Percentiles rank a stretch among this genome's conserved stretches.
Evolutionary conservation across 2,888 invertebrate species (phyloP).

Genomic region (Leucania comma): DNA sequence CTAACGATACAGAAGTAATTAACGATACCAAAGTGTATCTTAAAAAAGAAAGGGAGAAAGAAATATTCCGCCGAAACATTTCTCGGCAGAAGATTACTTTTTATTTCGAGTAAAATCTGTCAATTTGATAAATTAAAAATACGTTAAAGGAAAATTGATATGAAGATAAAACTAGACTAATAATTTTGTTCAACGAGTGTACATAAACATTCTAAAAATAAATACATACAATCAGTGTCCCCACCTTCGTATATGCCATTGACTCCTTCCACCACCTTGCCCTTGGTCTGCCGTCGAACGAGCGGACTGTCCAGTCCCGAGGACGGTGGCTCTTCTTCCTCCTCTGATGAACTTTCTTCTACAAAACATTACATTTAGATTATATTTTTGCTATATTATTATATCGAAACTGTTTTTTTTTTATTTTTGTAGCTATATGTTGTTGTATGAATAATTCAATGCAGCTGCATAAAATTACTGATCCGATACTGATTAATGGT

Average conservation of each 20-base stretch:
- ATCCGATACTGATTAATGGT: too few species aligned
- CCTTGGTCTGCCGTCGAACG: conserved; percentile 76
- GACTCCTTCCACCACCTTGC: conserved; percentile 87
- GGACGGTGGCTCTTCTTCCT: conserved; percentile 78
- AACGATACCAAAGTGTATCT: too few species aligned
- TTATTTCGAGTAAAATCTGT: too few species aligned
- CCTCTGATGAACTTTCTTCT: conserved; percentile 85
- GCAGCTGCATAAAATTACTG: too few species aligned
- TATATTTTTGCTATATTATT: too few species aligned
- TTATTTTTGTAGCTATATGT: too few species aligned
- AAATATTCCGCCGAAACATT: background rate
- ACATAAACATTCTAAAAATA: conserved; percentile 5
- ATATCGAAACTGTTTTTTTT: too few species aligned
- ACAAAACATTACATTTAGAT: background rate
- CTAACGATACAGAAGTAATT: too few species aligned
- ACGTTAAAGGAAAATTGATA: background rate
- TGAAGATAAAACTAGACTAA: background rate
- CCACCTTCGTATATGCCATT: conserved; percentile 88
- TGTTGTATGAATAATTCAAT: too few species aligned
- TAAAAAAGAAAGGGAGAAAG: too few species aligned
- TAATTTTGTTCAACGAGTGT: background rate
- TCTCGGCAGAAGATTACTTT: background rate
- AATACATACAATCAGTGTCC: conserved; percentile 51
- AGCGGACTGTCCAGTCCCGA: conserved; percentile 79
- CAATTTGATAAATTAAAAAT: too few species aligned